Base-by-base conservation (phyloP, 2,113 vertebrate species). In the Pao palembangensis region DNA sequence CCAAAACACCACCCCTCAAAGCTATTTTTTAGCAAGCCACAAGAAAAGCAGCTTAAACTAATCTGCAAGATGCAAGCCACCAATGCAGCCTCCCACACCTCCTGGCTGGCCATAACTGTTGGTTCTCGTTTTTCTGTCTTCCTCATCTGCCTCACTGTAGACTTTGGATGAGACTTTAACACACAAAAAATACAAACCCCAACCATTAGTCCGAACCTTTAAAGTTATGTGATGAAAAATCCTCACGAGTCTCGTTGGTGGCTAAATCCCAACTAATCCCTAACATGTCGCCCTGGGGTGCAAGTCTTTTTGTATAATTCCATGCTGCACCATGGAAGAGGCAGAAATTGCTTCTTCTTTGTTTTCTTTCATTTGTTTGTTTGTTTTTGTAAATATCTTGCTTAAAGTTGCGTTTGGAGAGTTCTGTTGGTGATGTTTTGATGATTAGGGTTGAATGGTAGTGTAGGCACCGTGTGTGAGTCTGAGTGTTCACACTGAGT, bases 21-120 rank as follows among this genome's bases (percentile, higher is more conserved):
- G 18, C 23, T 8, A 18, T 51, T 63, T 78, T 69, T 67, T 53
- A 68, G 55, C 23, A 11, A n/a, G 73, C 73, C 73, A 60, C 38
- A 58, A 67, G 66, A 34, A 83, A 82, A 87, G 81, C 73, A 60
- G 77, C 76, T 86, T 87, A 82, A 76, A 79, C 80, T 81, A 81
- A 86, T 86, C 80, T 82, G 55, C n/a, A 10, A 70, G 80, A 75
- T 64, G 55, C 58, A 68, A 80, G 71, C 71, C 74, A 67, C 71
- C 73, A 50, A 69, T 81, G 67, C 58, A 18, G 8, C 52, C 69
- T 55, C 61, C 47, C 75, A 69, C 69, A 64, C 55, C 28, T 8
- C 1, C 55, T 11, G 61, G 31, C 15, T 50, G 5, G 5, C 51
- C 14, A 42, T 38, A 21, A 49, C 47, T 69, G 60, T 73, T 58